Evolutionary conservation across 1,140 invertebrate genomes (phyloP).

Genomic region (Cydia pomonella): DNA sequence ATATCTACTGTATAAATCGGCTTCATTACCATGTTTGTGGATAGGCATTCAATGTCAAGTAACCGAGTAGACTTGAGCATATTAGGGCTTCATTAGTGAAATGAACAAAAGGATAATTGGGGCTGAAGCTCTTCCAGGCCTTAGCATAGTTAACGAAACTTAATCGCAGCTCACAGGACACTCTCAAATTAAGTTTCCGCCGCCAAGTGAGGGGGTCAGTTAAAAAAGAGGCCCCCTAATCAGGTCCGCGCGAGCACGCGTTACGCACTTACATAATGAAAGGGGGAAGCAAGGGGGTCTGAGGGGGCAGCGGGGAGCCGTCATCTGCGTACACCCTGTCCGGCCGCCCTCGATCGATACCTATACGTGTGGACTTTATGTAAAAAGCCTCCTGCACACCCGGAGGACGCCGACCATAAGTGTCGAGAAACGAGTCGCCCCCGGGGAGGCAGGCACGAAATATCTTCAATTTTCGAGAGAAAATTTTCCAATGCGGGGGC

Average conservation of each 20-base stretch:
- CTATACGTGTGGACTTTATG: conserved; percentile 80
- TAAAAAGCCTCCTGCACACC: conserved; percentile 78
- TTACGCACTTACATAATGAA: conserved; percentile 81
- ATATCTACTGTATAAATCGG: too few species aligned
- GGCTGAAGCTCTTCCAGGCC: conserved; percentile 40
- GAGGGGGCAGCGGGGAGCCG: conserved; percentile 55
- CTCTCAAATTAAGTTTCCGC: conserved; percentile 75
- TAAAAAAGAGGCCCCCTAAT: conserved; percentile 78
- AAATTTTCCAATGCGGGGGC: conserved; percentile 78
- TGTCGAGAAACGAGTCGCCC: conserved; percentile 78
- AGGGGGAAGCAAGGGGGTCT: conserved; percentile 66
- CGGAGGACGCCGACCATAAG: conserved; percentile 76
- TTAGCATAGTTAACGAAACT: conserved; percentile 54
- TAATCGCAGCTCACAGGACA: conserved; percentile 61
- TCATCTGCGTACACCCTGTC: conserved; percentile 78
- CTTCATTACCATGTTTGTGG: neutral
- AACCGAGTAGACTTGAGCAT: neutral
- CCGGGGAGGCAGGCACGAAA: conserved; percentile 72
- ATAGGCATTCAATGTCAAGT: neutral
- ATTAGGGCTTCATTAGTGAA: conserved; percentile 8
- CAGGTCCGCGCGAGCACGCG: conserved; percentile 76
- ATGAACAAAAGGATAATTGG: conserved; percentile 26
- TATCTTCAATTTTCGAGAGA: conserved; percentile 80
- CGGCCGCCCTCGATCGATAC: conserved; percentile 77
- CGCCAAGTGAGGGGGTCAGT: conserved; percentile 74